Evolutionary conservation across 2,113 vertebrate genomes (phyloP).

Genomic region (Corythoichthys intestinalis): DNA sequence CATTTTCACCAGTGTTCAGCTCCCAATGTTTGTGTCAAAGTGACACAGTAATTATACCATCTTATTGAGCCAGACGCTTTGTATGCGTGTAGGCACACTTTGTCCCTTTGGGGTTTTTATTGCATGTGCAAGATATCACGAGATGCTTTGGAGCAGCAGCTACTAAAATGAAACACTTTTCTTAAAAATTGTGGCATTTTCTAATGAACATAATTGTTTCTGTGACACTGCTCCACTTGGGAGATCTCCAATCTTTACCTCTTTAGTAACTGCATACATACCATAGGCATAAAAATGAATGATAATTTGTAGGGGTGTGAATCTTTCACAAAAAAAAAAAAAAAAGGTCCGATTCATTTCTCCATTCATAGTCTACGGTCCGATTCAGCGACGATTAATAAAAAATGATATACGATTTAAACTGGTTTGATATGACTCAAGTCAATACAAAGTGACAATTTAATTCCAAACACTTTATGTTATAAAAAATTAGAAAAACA

Average conservation of each 20-base stretch:
- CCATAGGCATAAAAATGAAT: background rate
- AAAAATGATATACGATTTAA: no score
- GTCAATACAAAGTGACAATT: no score
- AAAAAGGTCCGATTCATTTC: no score
- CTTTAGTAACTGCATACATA: background rate
- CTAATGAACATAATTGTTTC: background rate
- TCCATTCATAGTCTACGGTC: no score
- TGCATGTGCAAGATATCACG: slow-evolving; percentile 27
- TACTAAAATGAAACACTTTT: background rate
- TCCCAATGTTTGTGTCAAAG: slow-evolving; percentile 39
- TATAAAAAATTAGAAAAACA: no score
- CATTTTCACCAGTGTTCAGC: slow-evolving; percentile 28
- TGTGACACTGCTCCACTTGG: background rate
- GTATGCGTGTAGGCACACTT: slow-evolving; percentile 32
- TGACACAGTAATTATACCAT: slow-evolving; percentile 57
- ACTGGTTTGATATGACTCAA: no score
- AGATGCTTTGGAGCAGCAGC: slow-evolving; percentile 11
- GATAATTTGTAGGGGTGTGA: no score
- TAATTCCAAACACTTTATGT: no score
- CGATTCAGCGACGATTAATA: no score
- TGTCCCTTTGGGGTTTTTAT: slow-evolving; percentile 23
- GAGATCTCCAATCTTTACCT: no score
- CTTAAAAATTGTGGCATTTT: background rate
- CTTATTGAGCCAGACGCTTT: slow-evolving; percentile 43
- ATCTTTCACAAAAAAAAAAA: no score